Evolutionary conservation across 2,113 vertebrate species (phyloP), one percentile per base, ranked within the genome.

Genomic region (Mobula birostris): DNA sequence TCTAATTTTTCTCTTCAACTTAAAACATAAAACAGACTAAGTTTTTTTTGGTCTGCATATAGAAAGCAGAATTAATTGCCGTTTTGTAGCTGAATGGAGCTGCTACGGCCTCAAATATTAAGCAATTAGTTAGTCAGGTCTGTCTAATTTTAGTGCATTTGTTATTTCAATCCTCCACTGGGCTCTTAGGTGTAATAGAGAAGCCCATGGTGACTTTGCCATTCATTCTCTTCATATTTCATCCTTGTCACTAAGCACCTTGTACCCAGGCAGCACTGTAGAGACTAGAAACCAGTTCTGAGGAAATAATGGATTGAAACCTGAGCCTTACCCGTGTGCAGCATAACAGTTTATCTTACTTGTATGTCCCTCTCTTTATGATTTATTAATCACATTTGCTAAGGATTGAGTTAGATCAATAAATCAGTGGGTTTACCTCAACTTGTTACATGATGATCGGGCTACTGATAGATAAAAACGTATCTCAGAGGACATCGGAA

Each of bases 251-350:
- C 5, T 4, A 90, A 66, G 61, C 85, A 90, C 61, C 61, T 32
- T 61, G 66, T 90, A 66, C 85, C 29, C 85, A 63, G 61, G 85
- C 85, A 66, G 58, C 85, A 32, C 2, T n/a, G 58, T 66, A 36
- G 83, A 88, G 58, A 63, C 61, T n/a, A 63, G 4, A 6, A 66
- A 90, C 66, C 66, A 90, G 61, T 32, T 90, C 61, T 68, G 61
- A 90, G 61, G 85, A 15, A 90, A 90, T 90, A 63, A 90, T 90
- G 58, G 58, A 90, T 63, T 29, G 61, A 90, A 90, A 90, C 85
- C 61, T 32, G 85, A 90, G 29, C 61, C 58, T 12, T 63, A 15
- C 83, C 58, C 29, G 27, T 88, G 11, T 66, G 85, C 2, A 90
- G 17, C 85, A 90, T 32, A 61, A 63, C 77, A 32, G 61, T 90